Evolutionary conservation across 2,888 invertebrate species (phyloP).

Genomic region (Microctonus hyperodae): DNA sequence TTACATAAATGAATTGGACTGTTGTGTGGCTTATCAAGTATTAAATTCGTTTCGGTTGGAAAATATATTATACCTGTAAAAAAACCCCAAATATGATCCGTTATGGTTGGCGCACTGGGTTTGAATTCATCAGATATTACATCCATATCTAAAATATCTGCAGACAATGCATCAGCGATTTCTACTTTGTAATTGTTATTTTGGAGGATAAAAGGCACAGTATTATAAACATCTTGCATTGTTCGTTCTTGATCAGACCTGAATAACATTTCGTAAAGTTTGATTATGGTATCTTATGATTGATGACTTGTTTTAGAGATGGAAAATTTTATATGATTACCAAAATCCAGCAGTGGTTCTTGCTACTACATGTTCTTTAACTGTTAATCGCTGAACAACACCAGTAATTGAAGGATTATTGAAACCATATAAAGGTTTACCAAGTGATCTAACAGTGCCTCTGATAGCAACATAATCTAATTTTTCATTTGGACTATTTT

Average conservation of each 20-base stretch:
- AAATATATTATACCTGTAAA: conserved; percentile 68
- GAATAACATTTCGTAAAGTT: conserved; percentile 10
- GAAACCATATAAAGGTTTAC: conserved; percentile 77
- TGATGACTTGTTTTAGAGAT: no score
- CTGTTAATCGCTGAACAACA: conserved; percentile 79
- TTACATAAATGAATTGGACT: no score
- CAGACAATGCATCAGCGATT: conserved; percentile 77
- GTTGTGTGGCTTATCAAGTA: no score
- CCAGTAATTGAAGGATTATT: conserved; percentile 78
- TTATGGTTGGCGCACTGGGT: conserved; percentile 76
- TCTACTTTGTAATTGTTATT: conserved; percentile 72
- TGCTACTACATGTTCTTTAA: conserved; percentile 85
- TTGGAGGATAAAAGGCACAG: conserved; percentile 80
- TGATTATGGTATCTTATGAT: not conserved
- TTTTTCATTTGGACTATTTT: conserved; percentile 70
- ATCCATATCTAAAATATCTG: conserved; percentile 80
- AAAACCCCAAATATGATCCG: conserved; percentile 85
- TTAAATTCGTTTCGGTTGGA: no score
- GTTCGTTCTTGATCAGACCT: conserved; percentile 79
- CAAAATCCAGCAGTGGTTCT: conserved; percentile 85
- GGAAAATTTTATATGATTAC: no score
- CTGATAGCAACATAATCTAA: conserved; percentile 79
- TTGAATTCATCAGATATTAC: conserved; percentile 85
- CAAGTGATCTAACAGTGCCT: conserved; percentile 78
- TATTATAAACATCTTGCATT: conserved; percentile 80